These are phyloP conservation scores for Callyntrura sp. DNA, from an alignment of 2,888 invertebrate species.

Conservation along the genomic window DNA sequence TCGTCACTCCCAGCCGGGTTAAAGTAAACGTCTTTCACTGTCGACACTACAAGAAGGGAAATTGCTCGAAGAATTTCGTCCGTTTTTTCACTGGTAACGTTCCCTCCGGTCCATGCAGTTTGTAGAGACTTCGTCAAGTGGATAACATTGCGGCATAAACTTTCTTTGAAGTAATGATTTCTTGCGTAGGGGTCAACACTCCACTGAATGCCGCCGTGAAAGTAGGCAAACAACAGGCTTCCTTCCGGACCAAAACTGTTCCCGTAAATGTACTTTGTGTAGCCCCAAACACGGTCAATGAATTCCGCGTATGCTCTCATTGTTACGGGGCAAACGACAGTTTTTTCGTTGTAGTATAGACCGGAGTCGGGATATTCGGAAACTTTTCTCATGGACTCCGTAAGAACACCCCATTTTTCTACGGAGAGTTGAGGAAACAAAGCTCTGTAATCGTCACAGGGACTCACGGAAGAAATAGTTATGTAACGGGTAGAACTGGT, in stretches of 20 bases:
- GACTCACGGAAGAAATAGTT: conserved; percentile 1
- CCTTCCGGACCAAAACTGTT: conserved; percentile 72
- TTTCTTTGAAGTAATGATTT: conserved; percentile 59
- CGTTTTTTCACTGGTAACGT: conserved; percentile 1
- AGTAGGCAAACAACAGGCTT: conserved; percentile 49
- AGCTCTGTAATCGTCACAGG: conserved; percentile 29
- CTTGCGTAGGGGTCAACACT: conserved; percentile 29
- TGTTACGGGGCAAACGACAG: background rate
- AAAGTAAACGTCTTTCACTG: conserved; percentile 1
- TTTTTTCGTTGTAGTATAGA: conserved; percentile 34
- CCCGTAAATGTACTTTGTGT: conserved; percentile 68
- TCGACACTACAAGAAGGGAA: background rate
- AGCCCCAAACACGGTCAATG: conserved; percentile 69
- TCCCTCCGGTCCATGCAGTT: conserved; percentile 34
- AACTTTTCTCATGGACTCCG: conserved; percentile 33
- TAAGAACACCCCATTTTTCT: conserved; percentile 7
- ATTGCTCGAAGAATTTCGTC: conserved; percentile 25
- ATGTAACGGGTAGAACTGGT: background rate
- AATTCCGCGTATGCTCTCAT: conserved; percentile 41
- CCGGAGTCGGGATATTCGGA: conserved; percentile 17
- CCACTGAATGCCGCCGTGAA: conserved; percentile 48
- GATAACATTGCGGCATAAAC: conserved; percentile 66
- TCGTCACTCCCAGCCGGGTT: conserved; percentile 19
- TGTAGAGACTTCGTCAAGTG: background rate
- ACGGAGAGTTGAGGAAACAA: background rate